These are phyloP conservation scores for Scotopteryx bipunctaria DNA, from an alignment of 2,888 invertebrate species.

Conservation along the genomic window DNA sequence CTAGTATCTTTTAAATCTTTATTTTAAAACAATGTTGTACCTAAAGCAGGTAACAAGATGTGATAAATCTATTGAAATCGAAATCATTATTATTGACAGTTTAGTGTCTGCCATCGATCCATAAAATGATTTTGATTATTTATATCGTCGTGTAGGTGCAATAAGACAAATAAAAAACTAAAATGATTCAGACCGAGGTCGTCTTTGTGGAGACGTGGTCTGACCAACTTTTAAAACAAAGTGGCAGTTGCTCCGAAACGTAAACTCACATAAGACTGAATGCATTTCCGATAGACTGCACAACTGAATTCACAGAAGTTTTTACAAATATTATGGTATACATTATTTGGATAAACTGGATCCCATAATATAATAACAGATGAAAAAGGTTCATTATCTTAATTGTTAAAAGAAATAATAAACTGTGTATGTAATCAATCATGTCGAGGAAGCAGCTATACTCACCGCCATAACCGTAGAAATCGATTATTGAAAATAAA, in stretches of 20 bases:
- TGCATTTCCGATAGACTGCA: too few species aligned
- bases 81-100: constrained; percentile 17
- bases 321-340: too few species aligned
- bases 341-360: too few species aligned
- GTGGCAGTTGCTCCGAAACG: constrained; percentile 26
- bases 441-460: constrained; percentile 53
- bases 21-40: not conserved
- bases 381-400: constrained; percentile 12
- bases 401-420: constrained; percentile 37
- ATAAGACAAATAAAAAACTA: constrained; percentile 56
- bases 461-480: constrained; percentile 53
- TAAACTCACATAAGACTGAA: not conserved
- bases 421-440: constrained; percentile 45
- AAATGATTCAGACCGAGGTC: constrained; percentile 60
- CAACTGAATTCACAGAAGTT: not conserved
- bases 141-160: constrained; percentile 54
- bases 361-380: constrained; percentile 6
- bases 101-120: constrained; percentile 36
- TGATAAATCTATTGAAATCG: constrained; percentile 12
- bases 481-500: constrained; percentile 61
- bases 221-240: constrained; percentile 30
- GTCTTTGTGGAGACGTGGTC: constrained; percentile 53
- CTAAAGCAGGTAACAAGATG: too few species aligned
- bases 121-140: constrained; percentile 46
- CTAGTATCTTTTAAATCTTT: not conserved